Base-by-base conservation (phyloP, 2,888 invertebrate species). In the Omphaloscelis lunosa region DNA sequence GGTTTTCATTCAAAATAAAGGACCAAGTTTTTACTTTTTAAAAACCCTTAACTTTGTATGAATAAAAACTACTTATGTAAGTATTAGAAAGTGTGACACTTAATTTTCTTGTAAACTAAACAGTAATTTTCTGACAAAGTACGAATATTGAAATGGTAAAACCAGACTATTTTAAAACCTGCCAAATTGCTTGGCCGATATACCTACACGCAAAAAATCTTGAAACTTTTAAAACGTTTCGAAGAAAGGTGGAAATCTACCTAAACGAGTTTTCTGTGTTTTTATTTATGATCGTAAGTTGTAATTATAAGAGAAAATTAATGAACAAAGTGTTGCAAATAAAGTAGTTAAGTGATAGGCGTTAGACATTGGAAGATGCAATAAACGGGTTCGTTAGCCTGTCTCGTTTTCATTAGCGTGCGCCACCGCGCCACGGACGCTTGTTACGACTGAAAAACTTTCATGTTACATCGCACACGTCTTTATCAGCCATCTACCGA, bases 361-460 rank as follows among this genome's bases (percentile, higher is more conserved):
- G 86, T 77, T 82, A 80, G 81, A 82, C 82, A 83, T 83, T 88
- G 86, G 87, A 84, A 90, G 89, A 88, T 89, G 88, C 89, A 87
- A 88, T 87, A 89, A 89, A 84, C 90, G 91, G 89, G 96, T 95
- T 95, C 95, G 92, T 92, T 94, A 93, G 87, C 93, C 95, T 93
- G 92, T 94, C 94, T 95, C 95, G 95, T 95, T 95, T 95, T 95
- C 95, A 95, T 93, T 93, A 90, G 93, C 91, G 91, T 89, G 90
- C 85, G 90, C 88, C 86, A 87, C 90, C 45, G 70, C 65, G 67
- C 88, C 51, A 87, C 91, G 91, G 92, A 86, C 87, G 85, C 86
- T 91, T 91, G 91, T 92, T 92, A 91, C 92, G 91, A 82, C 93
- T 94, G 93, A 94, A 94, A 93, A 93, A 94, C 93, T 93, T 92